These are phyloP conservation scores for Panulirus ornatus DNA, from an alignment of 1,140 invertebrate species.

Conservation along the genomic window DNA sequence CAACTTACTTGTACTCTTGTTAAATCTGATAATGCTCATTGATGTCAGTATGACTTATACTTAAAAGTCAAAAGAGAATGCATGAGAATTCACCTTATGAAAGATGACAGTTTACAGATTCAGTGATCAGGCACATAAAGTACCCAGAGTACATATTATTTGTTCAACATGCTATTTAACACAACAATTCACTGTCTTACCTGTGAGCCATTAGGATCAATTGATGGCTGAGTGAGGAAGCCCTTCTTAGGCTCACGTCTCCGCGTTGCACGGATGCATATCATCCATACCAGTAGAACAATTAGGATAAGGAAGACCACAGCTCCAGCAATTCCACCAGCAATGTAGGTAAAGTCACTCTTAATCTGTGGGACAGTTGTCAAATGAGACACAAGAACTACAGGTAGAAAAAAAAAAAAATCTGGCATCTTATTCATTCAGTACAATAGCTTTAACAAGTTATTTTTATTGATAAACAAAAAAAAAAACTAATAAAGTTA, in stretches of 20 bases:
- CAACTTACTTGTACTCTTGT: not conserved
- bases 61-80: no score
- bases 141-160: no score
- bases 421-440: not conserved
- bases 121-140: no score
- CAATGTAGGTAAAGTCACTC: slow-evolving; percentile 96
- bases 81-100: no score
- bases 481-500: not conserved
- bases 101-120: no score
- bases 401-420: not conserved
- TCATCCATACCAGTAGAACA: slow-evolving; percentile 97
- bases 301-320: slow-evolving; percentile 95
- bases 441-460: not conserved
- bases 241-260: slow-evolving; percentile 67
- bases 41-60: no score
- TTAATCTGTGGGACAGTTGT: slow-evolving; percentile 84
- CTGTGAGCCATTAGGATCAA: slow-evolving; percentile 68
- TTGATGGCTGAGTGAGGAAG: slow-evolving; percentile 48
- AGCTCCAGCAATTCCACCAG: slow-evolving; percentile 93
- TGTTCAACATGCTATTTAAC: not conserved
- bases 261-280: slow-evolving; percentile 86
- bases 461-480: no score
- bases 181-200: slow-evolving; percentile 2
- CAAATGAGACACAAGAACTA: not conserved
- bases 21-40: not conserved